A percentile compares a stretch with the other conserved stretches of the same genome.
phyloP scores from a whole-genome alignment of 2,888 invertebrate species.

The Noctua fimbriata region DNA sequence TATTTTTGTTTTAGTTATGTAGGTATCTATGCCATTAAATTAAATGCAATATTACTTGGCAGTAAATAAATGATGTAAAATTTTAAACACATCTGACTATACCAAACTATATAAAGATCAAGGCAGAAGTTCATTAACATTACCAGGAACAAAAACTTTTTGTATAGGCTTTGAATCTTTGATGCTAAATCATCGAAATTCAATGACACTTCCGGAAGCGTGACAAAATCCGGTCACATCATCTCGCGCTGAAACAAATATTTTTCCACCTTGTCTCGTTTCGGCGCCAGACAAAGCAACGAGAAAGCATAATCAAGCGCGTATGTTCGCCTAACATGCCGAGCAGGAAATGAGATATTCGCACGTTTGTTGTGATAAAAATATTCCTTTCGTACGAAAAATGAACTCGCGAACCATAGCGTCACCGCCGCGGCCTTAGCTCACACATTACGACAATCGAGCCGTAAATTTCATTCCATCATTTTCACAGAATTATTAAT shows the following conservation, averaged over 20 bases:
- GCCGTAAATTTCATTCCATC: background rate
- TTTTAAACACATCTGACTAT: background rate
- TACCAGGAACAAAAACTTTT: background rate
- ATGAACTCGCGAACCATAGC: background rate
- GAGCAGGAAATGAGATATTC: background rate
- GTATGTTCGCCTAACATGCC: background rate
- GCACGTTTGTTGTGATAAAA: background rate
- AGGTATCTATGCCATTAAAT: background rate
- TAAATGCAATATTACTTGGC: background rate
- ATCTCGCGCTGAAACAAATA: background rate
- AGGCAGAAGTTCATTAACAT: background rate
- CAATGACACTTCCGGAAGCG: background rate
- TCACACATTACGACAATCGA: background rate
- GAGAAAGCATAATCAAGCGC: background rate
- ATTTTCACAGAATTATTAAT: background rate
- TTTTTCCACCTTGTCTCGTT: background rate
- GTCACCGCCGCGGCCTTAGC: background rate
- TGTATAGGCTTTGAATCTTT: background rate
- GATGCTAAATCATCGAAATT: background rate
- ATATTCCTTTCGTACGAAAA: background rate
- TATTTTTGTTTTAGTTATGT: too few species aligned
- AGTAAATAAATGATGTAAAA: background rate
- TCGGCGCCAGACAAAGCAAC: background rate
- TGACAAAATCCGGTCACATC: background rate
- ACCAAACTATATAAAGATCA: background rate